A percentile compares a stretch with the other conserved stretches of the same genome.
Evolutionary conservation across 2,888 invertebrate genomes (phyloP).

Genomic region (Dysmachus trigonus): DNA sequence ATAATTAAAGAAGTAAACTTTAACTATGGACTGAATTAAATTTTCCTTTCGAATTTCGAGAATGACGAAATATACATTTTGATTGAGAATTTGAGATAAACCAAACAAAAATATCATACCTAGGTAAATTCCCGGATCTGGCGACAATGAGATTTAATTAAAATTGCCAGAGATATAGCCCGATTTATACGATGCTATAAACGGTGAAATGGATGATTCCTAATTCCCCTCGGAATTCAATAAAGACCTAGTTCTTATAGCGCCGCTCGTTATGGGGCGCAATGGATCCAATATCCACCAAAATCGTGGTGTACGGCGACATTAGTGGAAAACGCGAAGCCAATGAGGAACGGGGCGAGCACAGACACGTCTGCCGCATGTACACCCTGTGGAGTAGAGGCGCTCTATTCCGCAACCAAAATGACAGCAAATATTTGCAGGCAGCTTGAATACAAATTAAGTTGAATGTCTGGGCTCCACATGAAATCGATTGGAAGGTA

Average conservation of each 20-base stretch:
- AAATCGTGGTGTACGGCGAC: neutral
- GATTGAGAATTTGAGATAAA: neutral
- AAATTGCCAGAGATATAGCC: neutral
- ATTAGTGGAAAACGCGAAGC: neutral
- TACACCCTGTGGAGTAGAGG: neutral
- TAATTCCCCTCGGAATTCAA: neutral
- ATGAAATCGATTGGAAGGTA: neutral
- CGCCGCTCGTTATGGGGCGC: neutral
- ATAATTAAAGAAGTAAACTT: neutral
- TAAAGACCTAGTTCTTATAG: neutral
- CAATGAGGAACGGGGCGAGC: neutral
- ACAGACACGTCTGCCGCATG: conserved; percentile 10
- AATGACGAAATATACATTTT: neutral
- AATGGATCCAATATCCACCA: conserved; percentile 4
- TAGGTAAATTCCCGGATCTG: neutral
- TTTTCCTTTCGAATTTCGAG: neutral
- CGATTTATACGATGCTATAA: neutral
- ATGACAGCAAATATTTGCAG: conserved; percentile 16
- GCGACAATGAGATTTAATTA: neutral
- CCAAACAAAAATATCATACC: neutral
- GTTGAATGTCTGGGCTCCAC: neutral
- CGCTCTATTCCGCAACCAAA: conserved; percentile 16
- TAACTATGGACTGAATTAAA: neutral
- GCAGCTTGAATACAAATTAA: conserved; percentile 28
- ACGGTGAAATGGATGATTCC: neutral